These are phyloP conservation scores for Amblyteles armatorius DNA, from an alignment of 2,888 invertebrate genomes.

Conservation along the genomic window DNA sequence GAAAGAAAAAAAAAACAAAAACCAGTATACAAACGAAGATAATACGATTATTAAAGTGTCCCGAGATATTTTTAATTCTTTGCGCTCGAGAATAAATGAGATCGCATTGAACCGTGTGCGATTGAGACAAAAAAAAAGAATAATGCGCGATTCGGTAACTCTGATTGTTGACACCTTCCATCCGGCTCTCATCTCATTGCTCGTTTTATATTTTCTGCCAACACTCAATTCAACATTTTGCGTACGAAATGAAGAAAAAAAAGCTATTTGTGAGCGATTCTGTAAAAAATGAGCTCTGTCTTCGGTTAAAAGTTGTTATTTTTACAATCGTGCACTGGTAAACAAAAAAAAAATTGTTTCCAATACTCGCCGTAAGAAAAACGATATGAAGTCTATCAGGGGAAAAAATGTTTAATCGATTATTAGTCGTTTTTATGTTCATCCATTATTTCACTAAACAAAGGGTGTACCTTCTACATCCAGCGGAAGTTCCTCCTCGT, in stretches of 20 bases:
- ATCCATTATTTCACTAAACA: conserved; percentile 59
- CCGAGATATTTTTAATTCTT: conserved; percentile 30
- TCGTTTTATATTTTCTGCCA: not conserved
- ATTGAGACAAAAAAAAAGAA: not conserved
- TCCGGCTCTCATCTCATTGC: not conserved
- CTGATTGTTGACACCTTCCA: not conserved
- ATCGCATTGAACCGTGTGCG: not conserved
- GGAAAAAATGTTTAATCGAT: no score
- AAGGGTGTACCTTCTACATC: conserved; percentile 16
- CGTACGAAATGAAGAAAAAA: not conserved
- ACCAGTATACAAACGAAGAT: conserved; percentile 13
- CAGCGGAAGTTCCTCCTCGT: conserved; percentile 31
- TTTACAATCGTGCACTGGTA: not conserved
- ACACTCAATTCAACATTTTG: not conserved
- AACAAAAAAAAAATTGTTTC: not conserved
- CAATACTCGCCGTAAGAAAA: not conserved
- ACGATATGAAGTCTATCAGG: no score
- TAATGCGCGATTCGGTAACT: not conserved
- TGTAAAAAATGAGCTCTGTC: not conserved
- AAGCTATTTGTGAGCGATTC: not conserved
- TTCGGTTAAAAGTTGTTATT: conserved; percentile 1
- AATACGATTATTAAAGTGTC: conserved; percentile 27
- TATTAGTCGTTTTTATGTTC: not conserved
- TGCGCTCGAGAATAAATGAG: conserved; percentile 39
- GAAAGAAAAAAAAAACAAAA: conserved; percentile 29